phyloP scores from a whole-genome alignment of 1,140 invertebrate genomes.

The Drosophila funebris region DNA sequence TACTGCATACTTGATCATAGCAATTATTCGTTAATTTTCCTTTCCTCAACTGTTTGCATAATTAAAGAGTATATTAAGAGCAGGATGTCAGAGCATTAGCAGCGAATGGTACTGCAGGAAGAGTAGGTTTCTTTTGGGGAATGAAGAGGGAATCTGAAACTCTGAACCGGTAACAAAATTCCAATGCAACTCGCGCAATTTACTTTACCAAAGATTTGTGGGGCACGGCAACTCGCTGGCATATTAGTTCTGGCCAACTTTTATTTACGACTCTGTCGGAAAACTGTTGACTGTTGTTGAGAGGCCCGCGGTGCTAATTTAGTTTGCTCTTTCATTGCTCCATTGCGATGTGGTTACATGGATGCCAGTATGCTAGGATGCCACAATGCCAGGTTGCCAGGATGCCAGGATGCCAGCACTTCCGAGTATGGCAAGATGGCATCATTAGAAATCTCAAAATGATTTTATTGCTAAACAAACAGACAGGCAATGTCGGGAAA shows the following conservation, averaged over 20 bases:
- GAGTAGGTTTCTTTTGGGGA: too few relatives aligned
- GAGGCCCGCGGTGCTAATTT: conserved; percentile 47
- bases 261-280: conserved; percentile 60
- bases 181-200: conserved; percentile 44
- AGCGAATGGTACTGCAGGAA: not conserved
- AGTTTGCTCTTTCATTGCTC: conserved; percentile 49
- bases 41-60: too few relatives aligned
- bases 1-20: too few relatives aligned
- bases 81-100: conserved; percentile 1
- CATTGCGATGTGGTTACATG: conserved; percentile 1
- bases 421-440: too few relatives aligned
- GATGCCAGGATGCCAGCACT: too few relatives aligned
- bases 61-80: not conserved
- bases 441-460: conserved; percentile 73
- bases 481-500: conserved; percentile 8
- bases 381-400: too few relatives aligned
- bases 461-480: conserved; percentile 77
- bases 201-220: conserved; percentile 72
- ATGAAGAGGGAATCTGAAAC: not conserved
- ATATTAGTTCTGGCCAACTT: conserved; percentile 71
- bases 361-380: too few relatives aligned
- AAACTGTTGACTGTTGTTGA: conserved; percentile 30
- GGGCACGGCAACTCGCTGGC: conserved; percentile 44
- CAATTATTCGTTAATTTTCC: too few relatives aligned
- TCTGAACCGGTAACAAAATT: conserved; percentile 33